These are phyloP conservation scores for Frankliniella fusca DNA, from an alignment of 2,888 invertebrate species.

Conservation along the genomic window DNA sequence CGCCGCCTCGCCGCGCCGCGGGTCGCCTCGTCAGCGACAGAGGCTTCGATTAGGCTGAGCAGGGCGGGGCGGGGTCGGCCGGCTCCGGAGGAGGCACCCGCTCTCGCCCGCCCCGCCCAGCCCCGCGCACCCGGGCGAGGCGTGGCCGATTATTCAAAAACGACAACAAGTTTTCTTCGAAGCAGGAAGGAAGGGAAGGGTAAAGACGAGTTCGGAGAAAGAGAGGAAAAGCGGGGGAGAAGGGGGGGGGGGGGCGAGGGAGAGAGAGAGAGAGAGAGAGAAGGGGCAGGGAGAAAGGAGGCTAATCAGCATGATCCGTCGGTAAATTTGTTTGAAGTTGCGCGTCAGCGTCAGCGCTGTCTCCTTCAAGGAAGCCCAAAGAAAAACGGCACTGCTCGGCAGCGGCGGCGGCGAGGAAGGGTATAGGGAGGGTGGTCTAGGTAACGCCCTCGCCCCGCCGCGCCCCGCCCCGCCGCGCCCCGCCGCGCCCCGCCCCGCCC, in stretches of 20 bases:
- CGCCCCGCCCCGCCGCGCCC: background rate
- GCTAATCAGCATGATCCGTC: slow-evolving; percentile 19
- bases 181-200: too few species aligned
- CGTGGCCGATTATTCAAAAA: too few species aligned
- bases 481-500: background rate
- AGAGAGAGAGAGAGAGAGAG: background rate
- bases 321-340: slow-evolving; percentile 7
- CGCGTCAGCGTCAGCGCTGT: slow-evolving; percentile 14
- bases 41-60: too few species aligned
- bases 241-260: background rate
- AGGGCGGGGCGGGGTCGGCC: too few species aligned
- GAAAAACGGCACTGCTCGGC: background rate
- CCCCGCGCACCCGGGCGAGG: too few species aligned
- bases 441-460: background rate
- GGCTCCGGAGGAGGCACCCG: too few species aligned
- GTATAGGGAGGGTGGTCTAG: too few species aligned
- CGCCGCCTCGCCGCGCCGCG: too few species aligned
- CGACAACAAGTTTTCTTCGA: too few species aligned
- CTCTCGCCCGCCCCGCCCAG: too few species aligned
- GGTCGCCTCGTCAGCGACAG: too few species aligned
- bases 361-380: slow-evolving; percentile 2
- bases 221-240: background rate
- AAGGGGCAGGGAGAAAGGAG: background rate
- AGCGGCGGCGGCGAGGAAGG: background rate
- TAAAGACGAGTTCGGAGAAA: background rate